Evolutionary conservation across 2,113 vertebrate genomes (phyloP).

Genomic region (Cheirogaleus medius): DNA sequence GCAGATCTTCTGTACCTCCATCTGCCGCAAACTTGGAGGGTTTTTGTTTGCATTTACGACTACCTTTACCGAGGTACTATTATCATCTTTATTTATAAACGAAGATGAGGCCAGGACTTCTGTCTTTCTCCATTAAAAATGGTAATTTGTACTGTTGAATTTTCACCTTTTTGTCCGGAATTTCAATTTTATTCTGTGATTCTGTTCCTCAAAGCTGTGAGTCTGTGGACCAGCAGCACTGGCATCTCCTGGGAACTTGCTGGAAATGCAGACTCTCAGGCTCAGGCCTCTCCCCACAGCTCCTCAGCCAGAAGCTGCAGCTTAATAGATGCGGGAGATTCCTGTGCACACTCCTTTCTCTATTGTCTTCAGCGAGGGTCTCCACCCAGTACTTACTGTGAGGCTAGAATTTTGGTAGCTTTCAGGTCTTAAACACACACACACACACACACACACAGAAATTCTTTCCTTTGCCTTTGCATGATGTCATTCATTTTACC

Average conservation of each 20-base stretch:
- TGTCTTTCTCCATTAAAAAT: background rate
- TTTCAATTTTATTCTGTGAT: background rate
- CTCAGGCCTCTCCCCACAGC: background rate
- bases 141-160: background rate
- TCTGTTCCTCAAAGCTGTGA: background rate
- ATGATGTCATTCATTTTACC: constrained; percentile 76
- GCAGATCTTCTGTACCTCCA: background rate
- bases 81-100: too few species aligned
- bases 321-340: background rate
- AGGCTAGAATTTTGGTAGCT: background rate
- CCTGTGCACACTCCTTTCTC: background rate
- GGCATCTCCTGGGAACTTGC: background rate
- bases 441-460: background rate
- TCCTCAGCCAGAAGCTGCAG: background rate
- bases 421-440: background rate
- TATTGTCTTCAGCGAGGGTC: background rate
- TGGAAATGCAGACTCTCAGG: background rate
- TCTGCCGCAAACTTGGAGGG: background rate
- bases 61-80: too few species aligned
- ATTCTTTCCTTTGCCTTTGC: constrained; percentile 12
- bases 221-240: background rate
- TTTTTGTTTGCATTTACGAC: background rate
- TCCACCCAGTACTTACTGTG: background rate
- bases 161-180: background rate
- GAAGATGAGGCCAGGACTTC: too few species aligned